phyloP scores from a whole-genome alignment of 2,888 invertebrate species.

The Chymomyza caudatula region DNA sequence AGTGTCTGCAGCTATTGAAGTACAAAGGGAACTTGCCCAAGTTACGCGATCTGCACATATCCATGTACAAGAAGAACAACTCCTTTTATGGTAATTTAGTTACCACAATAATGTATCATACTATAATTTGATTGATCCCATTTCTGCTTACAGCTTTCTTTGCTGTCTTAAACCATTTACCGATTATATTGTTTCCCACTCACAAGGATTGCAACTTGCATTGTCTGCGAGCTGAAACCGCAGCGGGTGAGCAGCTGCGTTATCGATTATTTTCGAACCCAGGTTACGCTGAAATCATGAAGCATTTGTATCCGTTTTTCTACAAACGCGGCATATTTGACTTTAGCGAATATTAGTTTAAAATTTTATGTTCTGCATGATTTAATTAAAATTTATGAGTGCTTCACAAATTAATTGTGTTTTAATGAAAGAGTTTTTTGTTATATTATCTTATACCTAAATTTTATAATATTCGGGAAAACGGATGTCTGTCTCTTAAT shows the following conservation, averaged over 20 bases:
- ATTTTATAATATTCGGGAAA: too few species aligned
- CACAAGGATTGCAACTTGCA: slow-evolving; percentile 63
- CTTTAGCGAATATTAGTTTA: slow-evolving; percentile 39
- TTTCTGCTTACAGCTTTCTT: slow-evolving; percentile 45
- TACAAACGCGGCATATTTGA: slow-evolving; percentile 63
- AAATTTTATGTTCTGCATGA: too few species aligned
- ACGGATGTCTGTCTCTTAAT: too few species aligned
- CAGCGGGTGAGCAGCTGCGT: slow-evolving; percentile 48
- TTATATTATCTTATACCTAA: too few species aligned
- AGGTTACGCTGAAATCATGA: slow-evolving; percentile 53
- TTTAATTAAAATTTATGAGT: neutral
- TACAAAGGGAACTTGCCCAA: slow-evolving; percentile 62
- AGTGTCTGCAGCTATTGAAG: slow-evolving; percentile 63
- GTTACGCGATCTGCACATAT: slow-evolving; percentile 63
- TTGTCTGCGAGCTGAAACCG: slow-evolving; percentile 25
- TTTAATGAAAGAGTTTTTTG: too few species aligned
- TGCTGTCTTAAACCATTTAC: slow-evolving; percentile 45
- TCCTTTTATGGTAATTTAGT: slow-evolving; percentile 54
- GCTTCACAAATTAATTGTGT: neutral
- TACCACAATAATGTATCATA: neutral
- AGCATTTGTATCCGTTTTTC: slow-evolving; percentile 67
- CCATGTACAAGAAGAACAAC: slow-evolving; percentile 52
- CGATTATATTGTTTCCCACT: slow-evolving; percentile 46
- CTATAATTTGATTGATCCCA: neutral
- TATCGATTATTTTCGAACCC: slow-evolving; percentile 53